Percentiles rank a stretch among this genome's conserved stretches.
phyloP scores from a whole-genome alignment of 1,140 invertebrate species.

The Anastrepha ludens region DNA sequence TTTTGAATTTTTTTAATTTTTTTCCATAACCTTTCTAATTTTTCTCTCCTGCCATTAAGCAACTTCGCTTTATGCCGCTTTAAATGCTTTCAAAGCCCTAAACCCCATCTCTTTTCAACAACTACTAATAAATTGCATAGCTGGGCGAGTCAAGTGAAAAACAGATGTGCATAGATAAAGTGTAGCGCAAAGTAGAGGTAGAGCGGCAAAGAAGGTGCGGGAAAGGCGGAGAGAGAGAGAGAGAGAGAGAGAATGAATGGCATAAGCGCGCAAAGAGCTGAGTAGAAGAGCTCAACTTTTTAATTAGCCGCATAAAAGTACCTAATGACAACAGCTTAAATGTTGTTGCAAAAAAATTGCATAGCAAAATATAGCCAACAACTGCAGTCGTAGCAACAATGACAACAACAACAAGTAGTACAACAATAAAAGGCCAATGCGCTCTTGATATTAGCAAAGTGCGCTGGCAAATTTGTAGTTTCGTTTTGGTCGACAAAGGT shows the following conservation, averaged over 20 bases:
- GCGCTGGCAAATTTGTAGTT: conserved; percentile 31
- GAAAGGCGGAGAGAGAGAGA: background rate
- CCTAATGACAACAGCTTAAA: conserved; percentile 44
- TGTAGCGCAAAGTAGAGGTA: background rate
- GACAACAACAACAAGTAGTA: background rate
- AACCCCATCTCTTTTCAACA: background rate
- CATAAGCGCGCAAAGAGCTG: background rate
- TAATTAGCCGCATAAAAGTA: conserved; percentile 53
- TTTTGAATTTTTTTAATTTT: background rate
- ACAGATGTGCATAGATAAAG: conserved; percentile 6
- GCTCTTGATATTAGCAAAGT: conserved; percentile 23
- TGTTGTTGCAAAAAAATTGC: conserved; percentile 3
- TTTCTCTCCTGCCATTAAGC: background rate
- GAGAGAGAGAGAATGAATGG: background rate
- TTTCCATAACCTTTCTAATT: too few relatives aligned
- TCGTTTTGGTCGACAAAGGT: background rate
- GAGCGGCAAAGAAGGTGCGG: background rate
- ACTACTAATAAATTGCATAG: background rate
- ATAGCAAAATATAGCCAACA: background rate
- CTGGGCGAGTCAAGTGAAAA: background rate
- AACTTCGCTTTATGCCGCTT: background rate
- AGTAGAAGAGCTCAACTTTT: conserved; percentile 51
- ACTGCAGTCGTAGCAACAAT: background rate
- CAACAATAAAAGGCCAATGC: background rate
- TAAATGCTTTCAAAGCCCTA: background rate